Percentiles rank a stretch among this genome's conserved stretches.
phyloP scores from a whole-genome alignment of 2,113 vertebrate species.

The Rynchops niger region DNA sequence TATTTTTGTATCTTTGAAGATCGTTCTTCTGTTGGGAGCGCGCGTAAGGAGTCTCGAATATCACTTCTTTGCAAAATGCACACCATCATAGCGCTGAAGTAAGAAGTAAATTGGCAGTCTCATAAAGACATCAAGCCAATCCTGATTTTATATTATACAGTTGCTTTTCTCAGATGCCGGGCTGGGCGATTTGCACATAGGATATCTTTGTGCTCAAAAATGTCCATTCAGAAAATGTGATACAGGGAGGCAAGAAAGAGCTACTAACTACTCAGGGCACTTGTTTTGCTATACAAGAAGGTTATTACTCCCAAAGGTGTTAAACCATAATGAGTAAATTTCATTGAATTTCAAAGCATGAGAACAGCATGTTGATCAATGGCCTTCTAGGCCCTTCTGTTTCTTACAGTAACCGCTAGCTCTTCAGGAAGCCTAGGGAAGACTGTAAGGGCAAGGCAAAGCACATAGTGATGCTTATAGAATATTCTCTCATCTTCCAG shows the following conservation, averaged over 20 bases:
- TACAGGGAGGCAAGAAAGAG: neutral
- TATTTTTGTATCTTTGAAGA: neutral
- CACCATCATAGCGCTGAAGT: neutral
- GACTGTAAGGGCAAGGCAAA: neutral
- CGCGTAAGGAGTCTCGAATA: neutral
- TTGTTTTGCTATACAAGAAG: neutral
- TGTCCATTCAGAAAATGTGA: neutral
- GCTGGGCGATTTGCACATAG: neutral
- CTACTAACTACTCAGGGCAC: neutral
- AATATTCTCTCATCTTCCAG: neutral
- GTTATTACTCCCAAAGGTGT: neutral
- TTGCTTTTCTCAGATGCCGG: neutral
- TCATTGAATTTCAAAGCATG: neutral
- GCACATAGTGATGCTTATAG: neutral
- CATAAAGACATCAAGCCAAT: neutral
- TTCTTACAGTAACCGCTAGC: neutral
- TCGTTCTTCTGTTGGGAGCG: neutral
- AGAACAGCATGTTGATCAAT: neutral
- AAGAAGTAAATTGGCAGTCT: neutral
- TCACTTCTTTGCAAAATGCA: neutral
- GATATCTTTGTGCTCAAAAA: neutral
- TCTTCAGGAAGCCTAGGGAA: neutral
- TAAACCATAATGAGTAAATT: neutral
- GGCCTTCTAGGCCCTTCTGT: neutral
- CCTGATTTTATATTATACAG: neutral